phyloP scores from a whole-genome alignment of 2,888 invertebrate species.

The Ashinkailepas kermadecensis region DNA sequence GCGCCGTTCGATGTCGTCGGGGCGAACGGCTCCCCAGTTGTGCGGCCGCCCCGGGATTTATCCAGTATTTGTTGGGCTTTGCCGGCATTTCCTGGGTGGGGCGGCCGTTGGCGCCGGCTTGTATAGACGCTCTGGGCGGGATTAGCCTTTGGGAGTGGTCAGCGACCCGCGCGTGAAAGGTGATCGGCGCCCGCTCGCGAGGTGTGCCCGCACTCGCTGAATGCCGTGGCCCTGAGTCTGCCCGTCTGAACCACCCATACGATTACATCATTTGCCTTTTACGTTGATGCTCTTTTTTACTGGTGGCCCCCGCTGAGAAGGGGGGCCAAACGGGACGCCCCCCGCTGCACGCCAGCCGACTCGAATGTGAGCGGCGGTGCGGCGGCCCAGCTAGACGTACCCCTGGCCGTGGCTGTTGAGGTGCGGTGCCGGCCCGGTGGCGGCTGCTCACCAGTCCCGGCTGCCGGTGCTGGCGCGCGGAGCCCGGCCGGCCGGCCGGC shows the following conservation, averaged over 20 bases:
- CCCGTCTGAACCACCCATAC: background rate
- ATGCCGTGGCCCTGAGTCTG: background rate
- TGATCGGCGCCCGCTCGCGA: background rate
- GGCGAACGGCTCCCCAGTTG: background rate
- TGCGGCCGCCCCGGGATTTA: background rate
- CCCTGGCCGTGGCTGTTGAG: background rate
- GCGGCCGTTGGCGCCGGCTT: background rate
- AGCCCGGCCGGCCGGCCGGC: background rate
- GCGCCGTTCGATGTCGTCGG: background rate
- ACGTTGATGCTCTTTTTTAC: constrained; percentile 17
- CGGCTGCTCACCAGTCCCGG: background rate
- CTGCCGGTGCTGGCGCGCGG: background rate
- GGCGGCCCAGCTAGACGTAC: background rate
- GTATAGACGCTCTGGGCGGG: constrained; percentile 1
- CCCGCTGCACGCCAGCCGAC: constrained; percentile 3
- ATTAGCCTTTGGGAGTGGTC: background rate
- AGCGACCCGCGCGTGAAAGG: background rate
- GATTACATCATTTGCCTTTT: constrained; percentile 23
- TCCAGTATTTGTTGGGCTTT: constrained; percentile 15
- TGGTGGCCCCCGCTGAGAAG: background rate
- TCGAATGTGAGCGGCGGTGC: background rate
- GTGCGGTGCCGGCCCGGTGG: background rate
- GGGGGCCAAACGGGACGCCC: constrained; percentile 19
- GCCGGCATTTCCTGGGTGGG: background rate
- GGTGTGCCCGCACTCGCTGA: background rate